Percentiles rank a stretch among this genome's conserved stretches.
Conservation (phyloP, 2,113 vertebrate genomes). For the Rhinoptilus africanus region DNA sequence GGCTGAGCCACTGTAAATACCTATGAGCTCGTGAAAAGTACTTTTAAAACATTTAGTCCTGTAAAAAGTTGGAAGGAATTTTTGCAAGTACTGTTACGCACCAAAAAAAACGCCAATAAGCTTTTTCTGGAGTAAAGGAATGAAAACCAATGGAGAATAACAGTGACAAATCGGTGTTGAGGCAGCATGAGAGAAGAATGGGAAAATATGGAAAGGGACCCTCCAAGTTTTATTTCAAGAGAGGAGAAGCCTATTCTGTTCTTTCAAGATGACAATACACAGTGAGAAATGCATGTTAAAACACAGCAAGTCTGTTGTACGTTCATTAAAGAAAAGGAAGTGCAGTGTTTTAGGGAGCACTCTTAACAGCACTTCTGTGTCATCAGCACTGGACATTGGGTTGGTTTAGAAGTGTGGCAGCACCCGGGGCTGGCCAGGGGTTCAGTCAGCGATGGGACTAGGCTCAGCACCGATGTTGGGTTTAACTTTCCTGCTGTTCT, state of each 20-base stretch:
- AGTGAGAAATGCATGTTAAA: not conserved
- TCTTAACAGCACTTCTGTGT: fast-evolving
- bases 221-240: not conserved
- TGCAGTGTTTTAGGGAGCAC: not conserved
- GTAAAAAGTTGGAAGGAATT: not conserved
- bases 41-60: not conserved
- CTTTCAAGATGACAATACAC: not conserved
- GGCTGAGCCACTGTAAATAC: not conserved
- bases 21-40: not conserved
- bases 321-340: not conserved
- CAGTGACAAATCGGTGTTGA: not conserved
- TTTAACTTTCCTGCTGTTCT: not conserved
- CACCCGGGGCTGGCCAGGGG: too few species aligned
- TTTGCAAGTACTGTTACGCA: not conserved
- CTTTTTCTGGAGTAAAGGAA: not conserved
- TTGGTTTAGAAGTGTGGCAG: not conserved
- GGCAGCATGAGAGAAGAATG: not conserved
- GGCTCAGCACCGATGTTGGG: fast-evolving
- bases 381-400: fast-evolving
- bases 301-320: not conserved
- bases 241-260: not conserved
- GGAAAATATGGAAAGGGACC: not conserved
- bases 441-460: not conserved
- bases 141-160: not conserved
- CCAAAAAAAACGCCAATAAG: not conserved